Percentiles rank a stretch among this genome's conserved stretches.
Evolutionary conservation across 2,888 invertebrate genomes (phyloP).

Genomic region (Sialis fuliginosa): DNA sequence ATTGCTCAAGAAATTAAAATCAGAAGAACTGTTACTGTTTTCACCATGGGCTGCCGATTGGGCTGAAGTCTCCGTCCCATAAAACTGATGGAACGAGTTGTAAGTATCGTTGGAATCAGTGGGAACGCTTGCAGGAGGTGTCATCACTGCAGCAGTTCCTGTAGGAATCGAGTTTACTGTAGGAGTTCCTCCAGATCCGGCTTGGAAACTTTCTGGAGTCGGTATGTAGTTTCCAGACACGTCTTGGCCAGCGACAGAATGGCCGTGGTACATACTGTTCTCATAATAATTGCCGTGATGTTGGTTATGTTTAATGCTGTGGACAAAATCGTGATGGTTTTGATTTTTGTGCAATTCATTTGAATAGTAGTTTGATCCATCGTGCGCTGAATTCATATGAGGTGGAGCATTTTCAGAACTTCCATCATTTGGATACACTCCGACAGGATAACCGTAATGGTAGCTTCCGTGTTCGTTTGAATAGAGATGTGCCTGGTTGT

Average conservation of each 20-base stretch:
- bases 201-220: conserved; percentile 24
- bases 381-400: conserved; percentile 15
- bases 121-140: conserved; percentile 37
- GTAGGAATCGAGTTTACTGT: conserved; percentile 26
- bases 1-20: conserved; percentile 85
- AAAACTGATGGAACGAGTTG: conserved; percentile 54
- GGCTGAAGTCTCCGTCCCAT: conserved; percentile 31
- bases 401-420: conserved; percentile 16
- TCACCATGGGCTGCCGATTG: conserved; percentile 31
- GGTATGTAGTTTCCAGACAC: conserved; percentile 28
- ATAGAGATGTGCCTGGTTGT: conserved; percentile 19
- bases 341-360: conserved; percentile 20
- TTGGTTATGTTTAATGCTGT: conserved; percentile 12
- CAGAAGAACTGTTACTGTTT: conserved; percentile 82
- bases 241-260: conserved; percentile 23
- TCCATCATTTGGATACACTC: conserved; percentile 20
- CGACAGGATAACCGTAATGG: conserved; percentile 20
- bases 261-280: conserved; percentile 28
- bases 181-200: conserved; percentile 25
- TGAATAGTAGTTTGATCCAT: conserved; percentile 19
- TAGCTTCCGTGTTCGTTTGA: conserved; percentile 21
- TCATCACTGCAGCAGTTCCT: conserved; percentile 34
- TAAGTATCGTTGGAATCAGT: conserved; percentile 46
- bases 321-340: conserved; percentile 14
- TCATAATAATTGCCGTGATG: conserved; percentile 32